phyloP scores from a whole-genome alignment of 2,113 vertebrate species.

The Seriola dumerili region DNA sequence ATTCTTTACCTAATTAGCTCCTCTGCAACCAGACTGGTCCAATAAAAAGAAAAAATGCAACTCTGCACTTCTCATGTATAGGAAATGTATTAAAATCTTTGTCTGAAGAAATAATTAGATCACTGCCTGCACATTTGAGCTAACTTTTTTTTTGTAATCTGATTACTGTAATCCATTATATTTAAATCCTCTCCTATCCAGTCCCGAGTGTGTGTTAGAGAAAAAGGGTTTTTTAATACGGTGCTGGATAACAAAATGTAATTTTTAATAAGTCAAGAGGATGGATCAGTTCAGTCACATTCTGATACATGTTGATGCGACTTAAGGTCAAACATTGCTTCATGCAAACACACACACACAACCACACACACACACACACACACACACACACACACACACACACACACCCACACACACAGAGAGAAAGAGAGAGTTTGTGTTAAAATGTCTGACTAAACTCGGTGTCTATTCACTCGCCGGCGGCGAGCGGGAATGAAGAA shows the following conservation, averaged over 20 bases:
- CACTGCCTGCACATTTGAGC: background rate
- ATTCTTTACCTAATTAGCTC: background rate
- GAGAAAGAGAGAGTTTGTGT: conserved; percentile 19
- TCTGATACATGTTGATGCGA: conserved; percentile 14
- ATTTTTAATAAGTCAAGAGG: conserved; percentile 8
- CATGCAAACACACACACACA: conserved; percentile 8
- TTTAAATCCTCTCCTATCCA: conserved; percentile 6
- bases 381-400: too few relatives aligned
- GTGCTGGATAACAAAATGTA: background rate
- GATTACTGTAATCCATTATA: conserved; percentile 29
- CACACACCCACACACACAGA: too few relatives aligned
- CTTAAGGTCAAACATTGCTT: conserved; percentile 28
- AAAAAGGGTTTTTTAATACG: background rate
- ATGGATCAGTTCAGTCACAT: conserved; percentile 28
- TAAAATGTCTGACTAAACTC: conserved; percentile 59
- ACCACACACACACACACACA: conserved; percentile 2
- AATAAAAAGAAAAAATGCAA: background rate
- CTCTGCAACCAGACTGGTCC: background rate
- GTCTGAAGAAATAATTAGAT: conserved; percentile 17
- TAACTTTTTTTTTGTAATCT: background rate
- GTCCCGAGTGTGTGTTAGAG: background rate
- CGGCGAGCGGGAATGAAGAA: conserved; percentile 60
- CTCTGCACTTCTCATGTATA: background rate
- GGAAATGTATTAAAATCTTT: conserved; percentile 8
- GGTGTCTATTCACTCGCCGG: conserved; percentile 56